A percentile compares a stretch with the other conserved stretches of the same genome.
phyloP scores from a whole-genome alignment of 2,797 vertebrate species.

The Poliocrania exsul region DNA sequence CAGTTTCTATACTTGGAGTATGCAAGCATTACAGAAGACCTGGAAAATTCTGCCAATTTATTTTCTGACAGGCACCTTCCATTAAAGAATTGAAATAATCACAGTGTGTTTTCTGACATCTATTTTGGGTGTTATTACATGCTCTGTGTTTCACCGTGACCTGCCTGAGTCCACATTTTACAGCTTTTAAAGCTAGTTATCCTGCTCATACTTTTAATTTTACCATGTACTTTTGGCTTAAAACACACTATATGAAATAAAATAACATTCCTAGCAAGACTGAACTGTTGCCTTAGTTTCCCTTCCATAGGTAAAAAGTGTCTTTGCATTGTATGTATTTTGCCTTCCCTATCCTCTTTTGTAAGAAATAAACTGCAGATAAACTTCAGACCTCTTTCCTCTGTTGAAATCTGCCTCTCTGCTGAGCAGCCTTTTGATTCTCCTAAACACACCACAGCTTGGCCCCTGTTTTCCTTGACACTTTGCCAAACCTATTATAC shows the following conservation, averaged over 20 bases:
- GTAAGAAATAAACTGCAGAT: background rate
- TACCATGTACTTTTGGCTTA: background rate
- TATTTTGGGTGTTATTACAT: background rate
- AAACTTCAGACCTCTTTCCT: background rate
- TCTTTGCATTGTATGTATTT: background rate
- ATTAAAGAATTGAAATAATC: background rate
- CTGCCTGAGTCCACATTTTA: background rate
- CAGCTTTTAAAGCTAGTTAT: background rate
- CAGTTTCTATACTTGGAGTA: background rate
- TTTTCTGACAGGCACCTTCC: background rate
- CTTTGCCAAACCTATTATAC: conserved; percentile 75
- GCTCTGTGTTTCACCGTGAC: background rate
- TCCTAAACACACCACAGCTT: conserved; percentile 37
- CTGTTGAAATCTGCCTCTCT: conserved; percentile 40
- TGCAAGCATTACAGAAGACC: background rate
- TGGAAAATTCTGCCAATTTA: background rate
- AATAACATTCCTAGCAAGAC: background rate
- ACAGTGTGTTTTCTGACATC: background rate
- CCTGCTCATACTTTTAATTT: conserved; percentile 11
- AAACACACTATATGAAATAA: background rate
- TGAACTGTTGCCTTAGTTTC: background rate
- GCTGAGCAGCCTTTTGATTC: conserved; percentile 38
- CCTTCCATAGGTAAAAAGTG: background rate
- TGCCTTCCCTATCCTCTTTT: background rate
- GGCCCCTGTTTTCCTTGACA: conserved; percentile 69